phyloP scores from a whole-genome alignment of 2,113 vertebrate species.

The Strigops habroptila region DNA sequence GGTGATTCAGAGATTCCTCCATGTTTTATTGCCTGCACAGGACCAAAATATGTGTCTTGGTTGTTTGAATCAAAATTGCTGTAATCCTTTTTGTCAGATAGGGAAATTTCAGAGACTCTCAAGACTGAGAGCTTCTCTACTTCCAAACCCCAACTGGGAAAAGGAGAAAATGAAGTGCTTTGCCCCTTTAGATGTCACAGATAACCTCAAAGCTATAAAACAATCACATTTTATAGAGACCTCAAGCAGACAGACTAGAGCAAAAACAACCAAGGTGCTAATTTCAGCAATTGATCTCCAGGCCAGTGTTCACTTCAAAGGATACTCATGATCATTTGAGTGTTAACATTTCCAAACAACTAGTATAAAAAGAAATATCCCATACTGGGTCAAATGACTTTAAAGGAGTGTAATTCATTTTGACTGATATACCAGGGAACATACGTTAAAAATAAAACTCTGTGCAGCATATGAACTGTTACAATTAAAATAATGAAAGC shows the following conservation, averaged over 20 bases:
- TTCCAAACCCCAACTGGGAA: not conserved
- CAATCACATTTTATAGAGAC: not conserved
- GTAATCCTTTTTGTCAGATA: not conserved
- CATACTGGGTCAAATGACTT: conserved; percentile 58
- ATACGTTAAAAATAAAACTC: conserved; percentile 72
- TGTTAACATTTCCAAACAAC: conserved; percentile 65
- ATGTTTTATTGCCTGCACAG: not conserved
- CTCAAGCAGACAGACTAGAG: not conserved
- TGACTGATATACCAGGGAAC: conserved; percentile 51
- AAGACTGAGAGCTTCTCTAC: not conserved
- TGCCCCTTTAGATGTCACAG: conserved; percentile 49
- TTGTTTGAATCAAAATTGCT: not conserved
- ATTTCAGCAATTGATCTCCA: conserved; percentile 65
- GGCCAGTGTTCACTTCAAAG: conserved; percentile 61
- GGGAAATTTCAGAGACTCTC: not conserved
- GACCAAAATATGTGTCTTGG: not conserved
- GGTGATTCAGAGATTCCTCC: not conserved
- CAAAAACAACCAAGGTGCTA: conserved; percentile 34
- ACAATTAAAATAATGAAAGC: conserved; percentile 16
- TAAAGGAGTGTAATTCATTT: conserved; percentile 59
- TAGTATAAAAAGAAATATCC: conserved; percentile 59
- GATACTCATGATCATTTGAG: not conserved
- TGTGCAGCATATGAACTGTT: not conserved
- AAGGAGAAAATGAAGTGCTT: not conserved
- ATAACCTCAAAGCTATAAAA: conserved; percentile 58